Base-by-base conservation (phyloP, 2,113 vertebrate species). In the Orthochromis indermauri region DNA sequence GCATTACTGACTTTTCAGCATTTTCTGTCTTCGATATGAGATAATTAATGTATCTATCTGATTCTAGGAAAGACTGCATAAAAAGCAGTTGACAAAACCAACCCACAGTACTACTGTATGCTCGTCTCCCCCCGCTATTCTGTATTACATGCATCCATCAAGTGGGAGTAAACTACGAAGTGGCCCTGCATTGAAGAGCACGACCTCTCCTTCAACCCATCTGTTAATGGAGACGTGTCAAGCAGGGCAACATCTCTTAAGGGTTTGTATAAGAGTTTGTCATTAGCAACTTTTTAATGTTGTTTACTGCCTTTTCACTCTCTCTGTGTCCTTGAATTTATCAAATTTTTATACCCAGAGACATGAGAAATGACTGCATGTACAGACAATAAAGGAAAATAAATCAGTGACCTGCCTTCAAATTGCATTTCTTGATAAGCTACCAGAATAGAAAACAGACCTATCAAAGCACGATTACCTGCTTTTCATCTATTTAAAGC, bases 121-220 rank as follows among this genome's bases (percentile, higher is more conserved):
- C 40, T 73, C 3, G 10, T 55, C 28, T 16, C 53, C 73, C 16
- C 45, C 19, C 47, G 57, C 61, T 76, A 17, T 79, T 85, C 51
- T 42, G 26, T 24, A 9, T 21, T 53, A 28, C 16, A 31, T 40
- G n/a, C n/a, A 84, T 88, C 83, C 81, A 81, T 88, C 42, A 88
- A 84, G 31, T 51, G 59, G 31, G 40, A 51, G 66, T 66, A 78
- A 89, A 88, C 85, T 55, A 51, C 76, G 53, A 80, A 63, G 63
- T 42, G 71, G 81, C 28, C 35, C 61, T 37, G 76, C 84, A 79
- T 53, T 54, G 37, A 89, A 47, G 84, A 57, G 47, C 12, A 42
- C 66, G 47, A 93, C 78, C 88, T 91, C 49, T 82, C 57, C 86
- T 71, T 84, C 81, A 91, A 86, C 86, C 81, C 51, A 82, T 89